Conservation (phyloP, 2,797 vertebrate genomes). For the Phyllotis vaccarum region DNA sequence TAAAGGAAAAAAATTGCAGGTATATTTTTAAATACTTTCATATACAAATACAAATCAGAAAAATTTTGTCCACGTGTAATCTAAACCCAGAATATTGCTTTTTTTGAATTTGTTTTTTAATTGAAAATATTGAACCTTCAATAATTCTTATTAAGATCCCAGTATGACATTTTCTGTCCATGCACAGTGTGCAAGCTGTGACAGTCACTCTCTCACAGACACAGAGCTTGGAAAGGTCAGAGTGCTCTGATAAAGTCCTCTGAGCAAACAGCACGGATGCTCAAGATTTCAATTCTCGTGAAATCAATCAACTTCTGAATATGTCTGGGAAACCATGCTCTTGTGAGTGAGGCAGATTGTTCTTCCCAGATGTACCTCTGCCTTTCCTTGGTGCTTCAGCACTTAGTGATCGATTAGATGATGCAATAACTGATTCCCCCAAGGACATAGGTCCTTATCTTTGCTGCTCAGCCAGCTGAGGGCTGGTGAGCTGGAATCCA, state of each 20-base stretch:
- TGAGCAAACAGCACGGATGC: conserved; percentile 75
- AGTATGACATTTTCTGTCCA: not conserved
- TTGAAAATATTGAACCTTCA: not conserved
- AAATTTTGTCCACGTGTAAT: not conserved
- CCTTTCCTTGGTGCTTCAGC: conserved; percentile 53
- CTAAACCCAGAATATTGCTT: not conserved
- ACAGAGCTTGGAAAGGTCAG: conserved; percentile 48
- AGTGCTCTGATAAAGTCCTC: conserved; percentile 66
- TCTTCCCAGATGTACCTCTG: conserved; percentile 43
- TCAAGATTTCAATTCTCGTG: conserved; percentile 80
- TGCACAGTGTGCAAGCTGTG: not conserved
- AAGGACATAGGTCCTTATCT: conserved; percentile 72
- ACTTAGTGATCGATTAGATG: conserved; percentile 52
- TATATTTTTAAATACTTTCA: not conserved
- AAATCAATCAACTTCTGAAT: conserved; percentile 85
- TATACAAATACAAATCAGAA: not conserved
- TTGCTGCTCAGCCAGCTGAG: conserved; percentile 45
- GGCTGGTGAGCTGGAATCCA: not conserved
- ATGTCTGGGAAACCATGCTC: conserved; percentile 75
- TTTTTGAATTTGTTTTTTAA: not conserved
- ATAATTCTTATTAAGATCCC: not conserved
- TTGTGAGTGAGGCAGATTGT: conserved; percentile 59
- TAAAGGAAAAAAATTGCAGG: too few species aligned
- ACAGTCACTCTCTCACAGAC: not conserved
- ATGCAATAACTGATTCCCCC: conserved; percentile 73